phyloP scores from a whole-genome alignment of 2,797 vertebrate genomes.

The Tiaroga cobitis region DNA sequence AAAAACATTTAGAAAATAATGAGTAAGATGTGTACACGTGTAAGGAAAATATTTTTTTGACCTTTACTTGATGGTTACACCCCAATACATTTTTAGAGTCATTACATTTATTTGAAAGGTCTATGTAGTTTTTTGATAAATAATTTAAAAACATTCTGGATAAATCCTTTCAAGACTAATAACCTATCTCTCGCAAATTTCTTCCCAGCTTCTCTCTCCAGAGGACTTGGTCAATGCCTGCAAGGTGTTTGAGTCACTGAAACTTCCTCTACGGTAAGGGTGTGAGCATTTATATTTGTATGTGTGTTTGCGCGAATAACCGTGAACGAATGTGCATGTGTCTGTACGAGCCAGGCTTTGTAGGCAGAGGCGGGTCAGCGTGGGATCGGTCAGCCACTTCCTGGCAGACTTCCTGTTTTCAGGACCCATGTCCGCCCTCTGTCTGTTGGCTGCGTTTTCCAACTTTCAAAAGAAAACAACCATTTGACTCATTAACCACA shows the following conservation, averaged over 20 bases:
- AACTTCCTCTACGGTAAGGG: slow-evolving; percentile 89
- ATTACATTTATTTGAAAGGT: background rate
- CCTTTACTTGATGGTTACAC: background rate
- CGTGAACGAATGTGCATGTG: slow-evolving; percentile 41
- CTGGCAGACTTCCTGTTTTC: slow-evolving; percentile 83
- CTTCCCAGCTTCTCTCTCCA: slow-evolving; percentile 90
- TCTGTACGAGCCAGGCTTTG: slow-evolving; percentile 47
- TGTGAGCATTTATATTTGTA: slow-evolving; percentile 26
- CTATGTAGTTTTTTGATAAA: background rate
- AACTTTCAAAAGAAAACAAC: slow-evolving; percentile 66
- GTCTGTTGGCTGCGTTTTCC: slow-evolving; percentile 71
- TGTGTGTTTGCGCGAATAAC: slow-evolving; percentile 14
- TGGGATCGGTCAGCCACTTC: slow-evolving; percentile 74
- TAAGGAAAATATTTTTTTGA: background rate
- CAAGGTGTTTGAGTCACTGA: slow-evolving; percentile 93
- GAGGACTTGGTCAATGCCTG: slow-evolving; percentile 97
- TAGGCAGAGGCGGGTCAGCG: slow-evolving; percentile 55
- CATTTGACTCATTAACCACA: slow-evolving; percentile 31
- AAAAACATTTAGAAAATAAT: background rate
- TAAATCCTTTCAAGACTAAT: background rate
- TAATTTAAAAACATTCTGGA: background rate
- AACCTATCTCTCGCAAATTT: background rate
- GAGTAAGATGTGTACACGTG: background rate
- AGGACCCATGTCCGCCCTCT: slow-evolving; percentile 67
- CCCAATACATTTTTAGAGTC: background rate